Conservation (phyloP, 2,888 invertebrate genomes). For the Sphaerophoria rueppellii region DNA sequence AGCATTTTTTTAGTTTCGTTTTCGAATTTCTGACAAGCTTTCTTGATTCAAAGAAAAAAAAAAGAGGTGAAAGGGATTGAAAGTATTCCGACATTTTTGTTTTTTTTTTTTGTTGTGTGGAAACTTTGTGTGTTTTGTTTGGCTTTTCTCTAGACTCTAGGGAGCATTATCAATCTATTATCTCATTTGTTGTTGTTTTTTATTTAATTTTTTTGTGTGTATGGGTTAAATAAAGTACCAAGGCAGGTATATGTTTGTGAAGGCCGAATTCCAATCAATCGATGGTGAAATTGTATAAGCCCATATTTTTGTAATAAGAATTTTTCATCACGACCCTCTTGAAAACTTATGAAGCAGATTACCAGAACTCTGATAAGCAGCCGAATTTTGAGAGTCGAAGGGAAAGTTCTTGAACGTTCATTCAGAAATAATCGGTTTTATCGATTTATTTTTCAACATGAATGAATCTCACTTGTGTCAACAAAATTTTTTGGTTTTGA, state of each 20-base stretch:
- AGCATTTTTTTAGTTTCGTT: constrained; percentile 46
- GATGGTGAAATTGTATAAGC: constrained; percentile 37
- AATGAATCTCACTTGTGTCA: constrained; percentile 28
- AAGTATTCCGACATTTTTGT: constrained; percentile 29
- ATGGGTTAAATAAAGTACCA: neutral
- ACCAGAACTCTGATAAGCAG: too few species aligned
- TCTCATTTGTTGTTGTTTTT: constrained; percentile 23
- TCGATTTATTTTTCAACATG: neutral
- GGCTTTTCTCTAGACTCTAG: constrained; percentile 18
- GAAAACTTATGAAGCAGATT: neutral
- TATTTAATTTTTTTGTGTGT: constrained; percentile 13
- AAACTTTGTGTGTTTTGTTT: constrained; percentile 29
- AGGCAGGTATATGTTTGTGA: constrained; percentile 39
- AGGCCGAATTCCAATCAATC: constrained; percentile 58
- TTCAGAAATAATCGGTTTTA: constrained; percentile 10
- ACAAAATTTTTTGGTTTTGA: constrained; percentile 1
- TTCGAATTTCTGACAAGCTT: constrained; percentile 47
- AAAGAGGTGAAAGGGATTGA: constrained; percentile 64
- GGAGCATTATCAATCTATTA: constrained; percentile 48
- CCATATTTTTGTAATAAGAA: neutral
- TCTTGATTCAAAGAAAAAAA: constrained; percentile 17
- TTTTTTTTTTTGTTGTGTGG: neutral
- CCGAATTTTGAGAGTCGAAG: too few species aligned
- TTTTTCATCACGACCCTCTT: constrained; percentile 14
- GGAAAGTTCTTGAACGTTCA: neutral